Percentiles rank a stretch among this genome's conserved stretches.
phyloP scores from a whole-genome alignment of 2,888 invertebrate genomes.

The Galeopsomyia nigrocyanea region DNA sequence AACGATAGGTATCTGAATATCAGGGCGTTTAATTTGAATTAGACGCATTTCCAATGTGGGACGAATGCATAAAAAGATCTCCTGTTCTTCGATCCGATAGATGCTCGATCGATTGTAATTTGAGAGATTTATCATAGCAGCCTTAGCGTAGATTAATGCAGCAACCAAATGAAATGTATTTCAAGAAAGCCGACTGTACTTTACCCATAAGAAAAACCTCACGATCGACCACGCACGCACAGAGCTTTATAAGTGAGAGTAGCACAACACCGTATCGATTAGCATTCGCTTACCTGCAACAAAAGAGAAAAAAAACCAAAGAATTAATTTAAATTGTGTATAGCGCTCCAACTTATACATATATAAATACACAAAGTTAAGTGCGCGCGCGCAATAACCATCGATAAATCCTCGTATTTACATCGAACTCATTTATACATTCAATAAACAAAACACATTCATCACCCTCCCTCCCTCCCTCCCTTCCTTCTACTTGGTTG shows the following conservation, averaged over 20 bases:
- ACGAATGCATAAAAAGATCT: too few species aligned
- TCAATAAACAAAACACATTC: conserved; percentile 23
- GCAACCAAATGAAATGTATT: background rate
- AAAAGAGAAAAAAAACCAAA: conserved; percentile 28
- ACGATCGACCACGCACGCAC: conserved; percentile 11
- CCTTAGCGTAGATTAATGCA: conserved; percentile 9
- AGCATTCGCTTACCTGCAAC: conserved; percentile 45
- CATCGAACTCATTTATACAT: conserved; percentile 12
- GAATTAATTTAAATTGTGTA: conserved; percentile 16
- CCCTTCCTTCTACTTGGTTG: background rate
- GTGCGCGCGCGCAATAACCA: background rate
- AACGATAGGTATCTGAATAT: too few species aligned
- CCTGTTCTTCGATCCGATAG: background rate
- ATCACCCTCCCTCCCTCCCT: background rate
- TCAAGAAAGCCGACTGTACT: conserved; percentile 17
- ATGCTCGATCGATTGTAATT: conserved; percentile 3
- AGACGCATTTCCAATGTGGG: too few species aligned
- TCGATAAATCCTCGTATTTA: conserved; percentile 10
- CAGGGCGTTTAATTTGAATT: too few species aligned
- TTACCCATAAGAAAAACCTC: conserved; percentile 32
- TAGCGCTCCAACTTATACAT: background rate
- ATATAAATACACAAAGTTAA: background rate
- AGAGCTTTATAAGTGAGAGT: conserved; percentile 9
- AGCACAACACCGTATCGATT: conserved; percentile 32
- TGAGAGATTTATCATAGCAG: conserved; percentile 6